Evolutionary conservation across 2,113 vertebrate species (phyloP), one percentile per base, ranked within the genome.

Genomic region (Blennius ocellaris): DNA sequence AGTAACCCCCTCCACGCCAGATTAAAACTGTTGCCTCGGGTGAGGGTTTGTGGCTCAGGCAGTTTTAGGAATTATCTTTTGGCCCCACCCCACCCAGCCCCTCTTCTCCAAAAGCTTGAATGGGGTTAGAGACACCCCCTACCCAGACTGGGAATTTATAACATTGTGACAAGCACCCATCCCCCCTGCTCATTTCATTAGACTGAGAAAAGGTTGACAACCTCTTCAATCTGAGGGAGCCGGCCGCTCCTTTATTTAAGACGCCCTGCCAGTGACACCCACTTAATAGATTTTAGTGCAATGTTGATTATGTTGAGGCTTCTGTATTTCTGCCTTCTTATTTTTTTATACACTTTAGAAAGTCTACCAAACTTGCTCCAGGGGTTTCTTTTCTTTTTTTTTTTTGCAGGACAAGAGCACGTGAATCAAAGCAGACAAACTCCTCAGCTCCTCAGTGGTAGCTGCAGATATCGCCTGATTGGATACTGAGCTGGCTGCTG

Each of bases 171-270:
- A 85, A 67, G 70, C 67, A 44, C 80, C 89, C 85, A 84, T 85
- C 87, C 89, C 90, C 45, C 90, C 91, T 82, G 1, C 76, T 78
- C 69, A 72, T 83, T 85, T 89, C 81, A 87, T 83, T 83, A 78
- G 54, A 69, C 66, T 84, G 76, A 65, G 81, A 70, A 73, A 79
- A 78, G 86, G 65, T 56, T 82, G 83, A 87, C 87, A 86, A 69
- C 73, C 81, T 82, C 73, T 80, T 85, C 66, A 63, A 63, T 82
- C 39, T 61, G 38, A 84, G 64, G 67, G 38, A 59, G 71, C n/a
- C 14, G 4, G 39, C 57, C 50, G 55, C 51, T 51, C 63, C 41
- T 60, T 55, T 44, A 57, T 67, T 73, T 44, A 53, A 70, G 67
- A 40, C 65, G 38, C 16, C 67, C 61, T 41, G 65, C 62, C 11